These are phyloP conservation scores for Mohoua ochrocephala DNA, from an alignment of 2,113 vertebrate genomes.

Conservation along the genomic window DNA sequence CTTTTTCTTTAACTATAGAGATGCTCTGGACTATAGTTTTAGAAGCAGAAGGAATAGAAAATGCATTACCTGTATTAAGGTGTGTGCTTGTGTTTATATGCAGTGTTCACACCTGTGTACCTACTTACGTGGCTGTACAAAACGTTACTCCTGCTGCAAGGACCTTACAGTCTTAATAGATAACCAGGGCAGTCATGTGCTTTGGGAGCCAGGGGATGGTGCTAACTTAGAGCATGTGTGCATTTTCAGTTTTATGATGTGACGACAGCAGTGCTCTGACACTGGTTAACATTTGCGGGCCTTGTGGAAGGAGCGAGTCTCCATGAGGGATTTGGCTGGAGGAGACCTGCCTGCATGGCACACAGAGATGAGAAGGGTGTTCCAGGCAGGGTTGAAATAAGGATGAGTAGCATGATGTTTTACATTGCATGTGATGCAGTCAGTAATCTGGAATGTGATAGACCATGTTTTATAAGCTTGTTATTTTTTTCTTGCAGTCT, in stretches of 20 bases:
- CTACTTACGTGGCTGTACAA: neutral
- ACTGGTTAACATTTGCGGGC: constrained; percentile 30
- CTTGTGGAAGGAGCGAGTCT: neutral
- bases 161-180: neutral
- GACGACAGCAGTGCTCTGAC: neutral
- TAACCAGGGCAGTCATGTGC: neutral
- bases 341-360: neutral
- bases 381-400: neutral
- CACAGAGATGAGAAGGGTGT: neutral
- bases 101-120: neutral
- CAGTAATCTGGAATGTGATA: neutral
- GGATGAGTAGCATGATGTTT: neutral
- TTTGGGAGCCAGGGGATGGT: constrained; percentile 19
- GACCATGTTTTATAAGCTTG: neutral
- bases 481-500: neutral
- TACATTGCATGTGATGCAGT: neutral
- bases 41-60: neutral
- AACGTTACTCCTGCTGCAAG: neutral
- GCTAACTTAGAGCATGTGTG: constrained; percentile 51
- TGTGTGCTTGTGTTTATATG: neutral
- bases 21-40: neutral
- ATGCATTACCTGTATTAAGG: neutral
- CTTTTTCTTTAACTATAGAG: neutral
- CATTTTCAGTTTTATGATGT: constrained; percentile 18
- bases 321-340: neutral